Evolutionary conservation across 2,113 vertebrate species (phyloP), one percentile per base, ranked within the genome.

Genomic region (Murina feae): DNA sequence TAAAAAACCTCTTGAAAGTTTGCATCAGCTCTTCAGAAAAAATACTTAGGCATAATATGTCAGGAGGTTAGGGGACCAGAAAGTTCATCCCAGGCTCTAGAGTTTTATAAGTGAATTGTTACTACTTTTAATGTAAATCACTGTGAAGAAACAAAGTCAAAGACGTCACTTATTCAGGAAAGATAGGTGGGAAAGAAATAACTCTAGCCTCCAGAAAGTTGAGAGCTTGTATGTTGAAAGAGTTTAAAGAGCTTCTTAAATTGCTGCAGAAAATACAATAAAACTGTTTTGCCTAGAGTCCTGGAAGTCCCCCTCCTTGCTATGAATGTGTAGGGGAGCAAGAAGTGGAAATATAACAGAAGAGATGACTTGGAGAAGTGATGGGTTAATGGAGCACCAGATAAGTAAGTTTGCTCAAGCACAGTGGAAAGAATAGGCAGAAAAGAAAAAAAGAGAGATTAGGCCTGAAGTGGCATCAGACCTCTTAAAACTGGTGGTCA

Each of bases 401-500:
- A 47, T 78, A 71, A 89, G 47, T 81, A 89, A 23, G 7, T 86
- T 83, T 92, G 69, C 49, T 78, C 14, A 75, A 84, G 25, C 21
- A 44, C 5, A 78, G 13, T 35, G 53, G 69, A 89, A 55, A 47
- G 16, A 92, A 28, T 32, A 76, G 39, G 17, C 28, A 58, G 53
- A 86, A 74, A 69, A 86, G 39, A 2, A 79, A 49, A 84, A 89
- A 91, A 2, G 25, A 60, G 25, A 35, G 42, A 53, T 94, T 68
- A 83, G 17, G 30, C 58, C n/a, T 76, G 11, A 69, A 72, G 49
- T 89, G 68, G 12, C 60, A 32, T 53, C 75, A 86, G 23, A n/a
- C 23, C 14, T 85, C 51, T 95, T 32, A 86, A 63, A 95, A 82
- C 47, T 79, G 53, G 74, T 82, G 82, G n/a, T 94, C 58, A 93